A percentile compares a stretch with the other conserved stretches of the same genome.
These are phyloP conservation scores for Pachyuromys duprasi DNA, from an alignment of 2,797 vertebrate species.

Conservation along the genomic window DNA sequence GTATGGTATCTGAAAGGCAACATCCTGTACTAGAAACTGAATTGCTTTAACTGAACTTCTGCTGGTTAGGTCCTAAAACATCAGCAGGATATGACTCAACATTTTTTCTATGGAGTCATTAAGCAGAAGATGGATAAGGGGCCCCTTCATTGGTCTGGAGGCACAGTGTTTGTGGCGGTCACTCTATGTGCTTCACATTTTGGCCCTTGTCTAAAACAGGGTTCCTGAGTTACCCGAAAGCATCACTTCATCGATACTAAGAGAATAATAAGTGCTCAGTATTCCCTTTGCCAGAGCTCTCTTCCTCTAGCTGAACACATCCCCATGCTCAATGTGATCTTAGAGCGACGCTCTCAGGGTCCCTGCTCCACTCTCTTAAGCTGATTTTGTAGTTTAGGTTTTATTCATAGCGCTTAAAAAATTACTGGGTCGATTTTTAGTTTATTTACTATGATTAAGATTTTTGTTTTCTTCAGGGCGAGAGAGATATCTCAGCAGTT, in stretches of 20 bases:
- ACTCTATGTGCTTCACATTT: not conserved
- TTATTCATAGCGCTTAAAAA: not conserved
- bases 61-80: not conserved
- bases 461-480: not conserved
- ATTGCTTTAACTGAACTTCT: not conserved
- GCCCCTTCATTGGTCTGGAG: not conserved
- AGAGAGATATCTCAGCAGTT: not conserved
- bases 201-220: not conserved
- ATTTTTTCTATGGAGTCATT: not conserved
- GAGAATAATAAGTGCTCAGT: not conserved
- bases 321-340: not conserved
- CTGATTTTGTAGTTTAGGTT: not conserved
- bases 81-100: not conserved
- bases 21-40: not conserved
- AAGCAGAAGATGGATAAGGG: not conserved
- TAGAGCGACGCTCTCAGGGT: not conserved
- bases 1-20: not conserved
- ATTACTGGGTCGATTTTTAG: not conserved
- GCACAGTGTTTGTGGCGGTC: not conserved
- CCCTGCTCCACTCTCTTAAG: not conserved
- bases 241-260: not conserved
- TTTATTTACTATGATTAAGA: not conserved
- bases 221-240: not conserved
- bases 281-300: not conserved
- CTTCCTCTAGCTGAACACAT: not conserved